A percentile compares a stretch with the other conserved stretches of the same genome.
phyloP scores from a whole-genome alignment of 2,797 vertebrate species.

The Periparus ater region DNA sequence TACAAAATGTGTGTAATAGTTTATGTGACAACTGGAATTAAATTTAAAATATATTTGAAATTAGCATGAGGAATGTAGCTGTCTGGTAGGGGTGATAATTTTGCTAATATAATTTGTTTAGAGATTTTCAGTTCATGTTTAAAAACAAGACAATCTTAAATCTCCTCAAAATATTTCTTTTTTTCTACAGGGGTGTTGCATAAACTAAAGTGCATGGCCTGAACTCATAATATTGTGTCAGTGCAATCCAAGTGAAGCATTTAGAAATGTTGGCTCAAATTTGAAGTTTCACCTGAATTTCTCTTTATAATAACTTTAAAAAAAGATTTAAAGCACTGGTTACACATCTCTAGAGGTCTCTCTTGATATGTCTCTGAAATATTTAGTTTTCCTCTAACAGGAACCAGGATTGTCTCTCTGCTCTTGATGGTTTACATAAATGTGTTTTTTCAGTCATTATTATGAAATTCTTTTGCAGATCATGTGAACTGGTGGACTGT shows the following conservation, averaged over 20 bases:
- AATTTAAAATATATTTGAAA: slow-evolving; percentile 25
- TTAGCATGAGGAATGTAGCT: neutral
- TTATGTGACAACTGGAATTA: slow-evolving; percentile 42
- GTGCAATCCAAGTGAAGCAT: neutral
- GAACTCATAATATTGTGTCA: fast-evolving
- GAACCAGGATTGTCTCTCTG: neutral
- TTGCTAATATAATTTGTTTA: slow-evolving; percentile 19
- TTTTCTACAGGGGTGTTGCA: neutral
- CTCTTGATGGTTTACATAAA: neutral
- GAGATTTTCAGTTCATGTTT: neutral
- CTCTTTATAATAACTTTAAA: neutral
- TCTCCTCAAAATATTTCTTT: neutral
- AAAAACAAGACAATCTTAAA: neutral
- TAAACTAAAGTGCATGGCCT: neutral
- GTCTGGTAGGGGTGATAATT: neutral
- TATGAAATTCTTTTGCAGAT: neutral
- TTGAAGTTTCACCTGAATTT: neutral
- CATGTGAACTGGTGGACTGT: neutral
- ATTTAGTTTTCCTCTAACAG: neutral
- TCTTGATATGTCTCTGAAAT: neutral
- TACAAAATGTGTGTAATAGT: neutral
- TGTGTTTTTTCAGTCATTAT: neutral
- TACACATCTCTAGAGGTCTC: neutral
- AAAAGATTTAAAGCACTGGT: neutral
- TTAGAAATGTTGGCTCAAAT: neutral